Evolutionary conservation across 2,888 invertebrate species (phyloP).

Genomic region (Frankliniella intonsa): DNA sequence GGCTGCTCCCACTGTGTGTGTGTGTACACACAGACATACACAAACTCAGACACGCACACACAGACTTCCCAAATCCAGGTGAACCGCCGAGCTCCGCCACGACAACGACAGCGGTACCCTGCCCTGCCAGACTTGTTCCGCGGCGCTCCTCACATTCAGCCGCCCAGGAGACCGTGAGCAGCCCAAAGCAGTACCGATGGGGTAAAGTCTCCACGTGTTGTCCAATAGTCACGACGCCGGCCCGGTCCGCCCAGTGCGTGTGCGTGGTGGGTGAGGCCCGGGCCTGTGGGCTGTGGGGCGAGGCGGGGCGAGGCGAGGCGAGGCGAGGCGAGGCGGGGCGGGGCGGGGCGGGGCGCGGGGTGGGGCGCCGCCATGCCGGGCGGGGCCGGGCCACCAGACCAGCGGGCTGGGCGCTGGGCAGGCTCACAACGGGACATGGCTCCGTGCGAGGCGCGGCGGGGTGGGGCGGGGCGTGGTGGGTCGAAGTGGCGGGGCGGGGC

Average conservation of each 20-base stretch:
- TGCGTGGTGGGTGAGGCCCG: no score
- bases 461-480: not conserved
- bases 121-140: no score
- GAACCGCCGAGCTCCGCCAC: not conserved
- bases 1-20: no score
- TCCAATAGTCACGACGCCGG: no score
- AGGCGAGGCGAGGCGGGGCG: not conserved
- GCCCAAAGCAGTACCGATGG: no score
- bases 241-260: no score
- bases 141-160: no score
- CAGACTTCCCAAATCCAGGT: not conserved
- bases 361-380: not conserved
- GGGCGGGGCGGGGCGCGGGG: not conserved
- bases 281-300: not conserved
- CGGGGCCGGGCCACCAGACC: not conserved
- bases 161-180: no score
- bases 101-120: no score
- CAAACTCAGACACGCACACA: not conserved
- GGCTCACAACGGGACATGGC: slow-evolving; percentile 17
- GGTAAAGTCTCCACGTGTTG: no score
- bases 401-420: not conserved
- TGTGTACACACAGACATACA: not conserved
- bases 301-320: not conserved
- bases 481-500: not conserved
- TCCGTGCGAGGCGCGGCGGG: not conserved